phyloP scores from a whole-genome alignment of 1,140 invertebrate genomes.

The Harpegnathos saltator region DNA sequence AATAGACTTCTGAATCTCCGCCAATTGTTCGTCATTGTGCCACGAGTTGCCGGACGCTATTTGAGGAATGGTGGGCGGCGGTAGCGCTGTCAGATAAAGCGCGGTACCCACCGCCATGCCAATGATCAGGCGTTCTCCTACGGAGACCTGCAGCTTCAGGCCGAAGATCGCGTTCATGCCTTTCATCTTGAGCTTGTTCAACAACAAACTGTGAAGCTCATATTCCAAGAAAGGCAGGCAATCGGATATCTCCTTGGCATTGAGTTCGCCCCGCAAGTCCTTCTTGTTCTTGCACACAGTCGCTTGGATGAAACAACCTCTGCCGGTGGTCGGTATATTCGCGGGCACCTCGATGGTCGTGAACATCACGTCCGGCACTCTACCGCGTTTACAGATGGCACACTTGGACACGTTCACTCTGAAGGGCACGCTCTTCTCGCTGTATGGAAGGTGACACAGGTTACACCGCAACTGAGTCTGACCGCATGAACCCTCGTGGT shows the following conservation, averaged over 20 bases:
- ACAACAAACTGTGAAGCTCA: conserved; percentile 95
- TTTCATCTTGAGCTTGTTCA: conserved; percentile 96
- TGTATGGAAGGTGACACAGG: conserved; percentile 94
- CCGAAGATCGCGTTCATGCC: conserved; percentile 98
- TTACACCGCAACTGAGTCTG: conserved; percentile 76
- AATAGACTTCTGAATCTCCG: conserved; percentile 89
- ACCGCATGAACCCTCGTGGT: conserved; percentile 75
- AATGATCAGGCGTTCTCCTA: conserved; percentile 95
- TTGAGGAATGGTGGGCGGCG: conserved; percentile 89
- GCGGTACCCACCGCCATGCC: conserved; percentile 96
- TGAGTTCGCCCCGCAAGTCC: conserved; percentile 93
- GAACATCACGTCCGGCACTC: conserved; percentile 96
- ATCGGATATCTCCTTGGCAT: conserved; percentile 97
- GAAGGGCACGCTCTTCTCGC: conserved; percentile 90
- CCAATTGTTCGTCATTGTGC: conserved; percentile 88
- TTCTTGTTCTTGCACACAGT: conserved; percentile 93
- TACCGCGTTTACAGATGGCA: conserved; percentile 88
- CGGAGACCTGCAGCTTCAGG: conserved; percentile 92
- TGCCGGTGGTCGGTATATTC: conserved; percentile 90
- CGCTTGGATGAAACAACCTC: conserved; percentile 91
- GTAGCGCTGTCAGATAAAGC: conserved; percentile 91
- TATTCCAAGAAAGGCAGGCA: conserved; percentile 97
- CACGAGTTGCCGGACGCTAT: conserved; percentile 89
- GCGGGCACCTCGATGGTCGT: conserved; percentile 95
- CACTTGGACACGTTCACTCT: conserved; percentile 88